Evolutionary conservation across 2,797 vertebrate species (phyloP).

Genomic region (Sorex maritimensis): DNA sequence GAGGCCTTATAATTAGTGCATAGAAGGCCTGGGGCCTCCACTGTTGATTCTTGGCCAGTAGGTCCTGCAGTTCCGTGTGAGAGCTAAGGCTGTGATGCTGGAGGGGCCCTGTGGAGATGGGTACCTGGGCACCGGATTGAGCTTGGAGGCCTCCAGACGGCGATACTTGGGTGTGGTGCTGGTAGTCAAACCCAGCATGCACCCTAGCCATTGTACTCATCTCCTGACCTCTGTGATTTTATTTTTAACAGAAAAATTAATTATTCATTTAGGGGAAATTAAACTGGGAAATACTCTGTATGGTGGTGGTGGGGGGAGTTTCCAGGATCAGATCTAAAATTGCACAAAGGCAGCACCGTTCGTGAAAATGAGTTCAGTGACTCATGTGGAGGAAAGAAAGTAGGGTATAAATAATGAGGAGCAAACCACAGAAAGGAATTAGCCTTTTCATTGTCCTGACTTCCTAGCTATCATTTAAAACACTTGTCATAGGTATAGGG

Average conservation of each 20-base stretch:
- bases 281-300: background rate
- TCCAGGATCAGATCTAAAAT: constrained; percentile 57
- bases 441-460: constrained; percentile 44
- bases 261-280: constrained; percentile 20
- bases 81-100: too few species aligned
- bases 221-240: background rate
- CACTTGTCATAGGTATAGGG: constrained; percentile 18
- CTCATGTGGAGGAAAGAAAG: constrained; percentile 23
- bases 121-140: too few species aligned
- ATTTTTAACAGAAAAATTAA: background rate
- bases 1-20: too few species aligned
- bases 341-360: constrained; percentile 38
- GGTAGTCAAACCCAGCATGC: too few species aligned
- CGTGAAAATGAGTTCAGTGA: constrained; percentile 52
- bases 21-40: too few species aligned
- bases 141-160: too few species aligned
- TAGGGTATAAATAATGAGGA: constrained; percentile 43
- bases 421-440: constrained; percentile 36
- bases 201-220: too few species aligned
- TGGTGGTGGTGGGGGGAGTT: background rate
- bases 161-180: too few species aligned
- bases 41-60: too few species aligned
- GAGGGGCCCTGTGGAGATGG: too few species aligned
- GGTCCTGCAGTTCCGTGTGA: too few species aligned
- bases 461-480: background rate